Evolutionary conservation across 2,113 vertebrate genomes (phyloP).

Genomic region (Albula glossodonta): DNA sequence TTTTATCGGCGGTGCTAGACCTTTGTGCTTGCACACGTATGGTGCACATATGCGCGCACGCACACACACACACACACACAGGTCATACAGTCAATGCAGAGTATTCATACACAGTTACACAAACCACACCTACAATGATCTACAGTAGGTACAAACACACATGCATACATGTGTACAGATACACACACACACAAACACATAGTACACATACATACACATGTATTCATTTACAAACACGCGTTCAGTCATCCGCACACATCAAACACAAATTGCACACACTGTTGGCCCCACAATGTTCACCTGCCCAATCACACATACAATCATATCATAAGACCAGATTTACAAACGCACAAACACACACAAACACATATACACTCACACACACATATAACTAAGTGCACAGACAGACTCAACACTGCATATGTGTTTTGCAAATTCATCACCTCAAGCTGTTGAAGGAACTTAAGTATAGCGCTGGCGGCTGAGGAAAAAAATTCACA

Average conservation of each 20-base stretch:
- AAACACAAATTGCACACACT: conserved; percentile 42
- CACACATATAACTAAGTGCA: conserved; percentile 31
- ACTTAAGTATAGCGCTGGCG: conserved; percentile 61
- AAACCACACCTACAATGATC: neutral
- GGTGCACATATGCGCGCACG: conserved; percentile 25
- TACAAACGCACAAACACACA: neutral
- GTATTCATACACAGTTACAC: neutral
- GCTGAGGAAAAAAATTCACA: conserved; percentile 54
- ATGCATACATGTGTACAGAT: neutral
- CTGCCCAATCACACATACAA: conserved; percentile 33
- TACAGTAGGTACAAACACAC: neutral
- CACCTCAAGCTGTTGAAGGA: conserved; percentile 73
- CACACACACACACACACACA: conserved; percentile 24
- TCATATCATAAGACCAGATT: conserved; percentile 29
- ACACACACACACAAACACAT: too few species aligned
- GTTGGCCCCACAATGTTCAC: neutral
- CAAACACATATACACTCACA: neutral
- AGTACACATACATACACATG: neutral
- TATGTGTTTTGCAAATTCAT: conserved; percentile 78
- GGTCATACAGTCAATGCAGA: too few species aligned
- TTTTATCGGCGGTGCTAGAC: conserved; percentile 85
- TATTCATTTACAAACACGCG: too few species aligned
- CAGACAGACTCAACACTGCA: conserved; percentile 34
- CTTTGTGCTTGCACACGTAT: conserved; percentile 53
- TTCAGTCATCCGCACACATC: too few species aligned